Base-by-base conservation (phyloP, 2,113 vertebrate species). In the Chunga burmeisteri region DNA sequence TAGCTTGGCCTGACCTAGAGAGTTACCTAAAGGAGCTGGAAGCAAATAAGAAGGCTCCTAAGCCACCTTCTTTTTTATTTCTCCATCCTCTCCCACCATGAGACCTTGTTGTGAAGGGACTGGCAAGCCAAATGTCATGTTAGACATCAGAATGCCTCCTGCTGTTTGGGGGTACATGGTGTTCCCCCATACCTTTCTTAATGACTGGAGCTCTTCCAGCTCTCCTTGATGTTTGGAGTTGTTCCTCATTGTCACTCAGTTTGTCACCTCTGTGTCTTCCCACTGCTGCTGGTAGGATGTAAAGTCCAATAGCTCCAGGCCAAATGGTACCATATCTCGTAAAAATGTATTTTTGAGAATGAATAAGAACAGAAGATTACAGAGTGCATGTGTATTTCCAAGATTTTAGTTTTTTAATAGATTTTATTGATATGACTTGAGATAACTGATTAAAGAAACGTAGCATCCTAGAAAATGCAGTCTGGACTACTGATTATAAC, bases 111-210 rank as follows among this genome's bases (percentile, higher is more conserved):
- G 50, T 53, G 52, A 86, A 55, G 11, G 27, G 14, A 34, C 18
- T 58, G 66, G 27, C 27, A 68, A 94, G 66, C 7, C 34, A 58
- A 42, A 46, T 27, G 11, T 46, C 3, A 0, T 29, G 21, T 82
- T 80, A 86, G 50, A 53, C 10, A 34, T 40, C 38, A 71, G 34
- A 73, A 66, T 2, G 1, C 21, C 27, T 80, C 52, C 29, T 1
- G 1, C 14, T 11, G 1, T 65, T 66, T 50, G 11, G 22, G 15
- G 7, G 4, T 63, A 22, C 9, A 1, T 13, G 22, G 16, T 55
- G 34, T 77, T 72, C 53, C n/a, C 44, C 44, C 7, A 1, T n/a
- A 17, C 19, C 19, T 7, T 77, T 89, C 17, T 22, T 25, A n/a
- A 44, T 1, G 12, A 55, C 0, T 72, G 21, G 22, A 95, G 21